A percentile compares a stretch with the other conserved stretches of the same genome.
phyloP scores from a whole-genome alignment of 2,888 invertebrate genomes.

The Dryocosmus kuriphilus region DNA sequence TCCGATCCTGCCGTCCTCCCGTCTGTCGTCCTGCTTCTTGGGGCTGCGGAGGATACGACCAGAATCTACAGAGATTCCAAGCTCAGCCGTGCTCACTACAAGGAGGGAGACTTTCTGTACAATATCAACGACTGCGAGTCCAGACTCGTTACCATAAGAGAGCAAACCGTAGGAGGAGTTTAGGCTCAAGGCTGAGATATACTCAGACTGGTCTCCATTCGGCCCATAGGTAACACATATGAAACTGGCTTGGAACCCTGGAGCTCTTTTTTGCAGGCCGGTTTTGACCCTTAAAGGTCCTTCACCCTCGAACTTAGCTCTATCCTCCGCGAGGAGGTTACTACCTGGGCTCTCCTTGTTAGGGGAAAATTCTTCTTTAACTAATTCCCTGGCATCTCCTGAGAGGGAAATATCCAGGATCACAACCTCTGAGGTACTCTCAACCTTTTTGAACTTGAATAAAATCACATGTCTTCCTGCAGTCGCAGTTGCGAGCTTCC shows the following conservation, averaged over 20 bases:
- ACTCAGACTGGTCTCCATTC: constrained; percentile 88
- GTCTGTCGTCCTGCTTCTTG: constrained; percentile 79
- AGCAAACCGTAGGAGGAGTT: constrained; percentile 99
- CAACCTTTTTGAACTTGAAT: constrained; percentile 96
- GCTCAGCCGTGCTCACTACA: constrained; percentile 93
- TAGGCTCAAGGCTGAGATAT: constrained; percentile 93
- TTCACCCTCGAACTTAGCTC: constrained; percentile 56
- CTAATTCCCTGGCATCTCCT: constrained; percentile 79
- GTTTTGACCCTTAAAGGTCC: constrained; percentile 84
- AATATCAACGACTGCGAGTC: constrained; percentile 96
- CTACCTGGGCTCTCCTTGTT: background rate
- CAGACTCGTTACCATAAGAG: constrained; percentile 98
- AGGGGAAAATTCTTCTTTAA: constrained; percentile 2
- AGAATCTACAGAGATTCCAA: constrained; percentile 94
- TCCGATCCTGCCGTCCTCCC: constrained; percentile 82
- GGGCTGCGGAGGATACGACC: constrained; percentile 89
- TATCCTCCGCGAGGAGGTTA: constrained; percentile 76
- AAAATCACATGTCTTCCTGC: constrained; percentile 95
- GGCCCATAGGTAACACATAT: constrained; percentile 94
- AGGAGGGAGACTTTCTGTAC: constrained; percentile 93
- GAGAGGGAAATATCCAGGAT: constrained; percentile 91
- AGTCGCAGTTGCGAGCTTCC: constrained; percentile 92
- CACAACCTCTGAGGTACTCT: constrained; percentile 89
- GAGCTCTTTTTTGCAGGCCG: constrained; percentile 89
- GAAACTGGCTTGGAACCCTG: constrained; percentile 98